phyloP scores from a whole-genome alignment of 1,140 invertebrate genomes.

The Scaptomyza hsui region DNA sequence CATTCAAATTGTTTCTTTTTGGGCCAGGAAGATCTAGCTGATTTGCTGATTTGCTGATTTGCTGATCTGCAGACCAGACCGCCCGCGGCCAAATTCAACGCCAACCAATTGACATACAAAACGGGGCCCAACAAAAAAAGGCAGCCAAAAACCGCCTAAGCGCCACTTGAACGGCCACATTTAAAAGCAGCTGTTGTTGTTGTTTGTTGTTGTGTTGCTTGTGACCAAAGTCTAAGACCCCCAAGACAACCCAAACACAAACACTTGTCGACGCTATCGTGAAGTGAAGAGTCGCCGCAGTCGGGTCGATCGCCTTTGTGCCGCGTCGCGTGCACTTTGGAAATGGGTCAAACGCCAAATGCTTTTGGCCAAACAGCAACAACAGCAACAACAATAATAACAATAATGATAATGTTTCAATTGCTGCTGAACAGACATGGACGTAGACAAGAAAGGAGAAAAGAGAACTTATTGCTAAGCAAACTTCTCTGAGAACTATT shows the following conservation, averaged over 20 bases:
- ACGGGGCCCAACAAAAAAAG: conserved; percentile 25
- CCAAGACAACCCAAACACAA: conserved; percentile 41
- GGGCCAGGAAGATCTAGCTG: conserved; percentile 34
- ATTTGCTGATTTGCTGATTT: no score
- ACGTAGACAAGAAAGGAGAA: background rate
- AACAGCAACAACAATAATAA: conserved; percentile 9
- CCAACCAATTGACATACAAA: conserved; percentile 77
- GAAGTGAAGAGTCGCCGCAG: conserved; percentile 50
- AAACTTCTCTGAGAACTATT: no score
- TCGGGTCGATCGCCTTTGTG: conserved; percentile 46
- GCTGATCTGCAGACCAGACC: background rate
- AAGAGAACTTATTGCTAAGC: background rate
- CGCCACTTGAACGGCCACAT: conserved; percentile 74
- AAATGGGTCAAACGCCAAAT: conserved; percentile 69
- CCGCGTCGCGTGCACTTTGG: conserved; percentile 71
- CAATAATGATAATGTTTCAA: conserved; percentile 61
- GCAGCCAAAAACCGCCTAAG: conserved; percentile 69
- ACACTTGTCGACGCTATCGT: conserved; percentile 71
- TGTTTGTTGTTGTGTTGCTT: conserved; percentile 22
- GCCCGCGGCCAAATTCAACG: conserved; percentile 49
- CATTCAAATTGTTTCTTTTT: conserved; percentile 69
- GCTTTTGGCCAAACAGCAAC: conserved; percentile 19
- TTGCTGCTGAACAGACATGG: conserved; percentile 32
- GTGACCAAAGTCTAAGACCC: conserved; percentile 36
- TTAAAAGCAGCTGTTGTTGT: conserved; percentile 42